These are phyloP conservation scores for Tiliacea aurago DNA, from an alignment of 2,888 invertebrate species.

Conservation along the genomic window DNA sequence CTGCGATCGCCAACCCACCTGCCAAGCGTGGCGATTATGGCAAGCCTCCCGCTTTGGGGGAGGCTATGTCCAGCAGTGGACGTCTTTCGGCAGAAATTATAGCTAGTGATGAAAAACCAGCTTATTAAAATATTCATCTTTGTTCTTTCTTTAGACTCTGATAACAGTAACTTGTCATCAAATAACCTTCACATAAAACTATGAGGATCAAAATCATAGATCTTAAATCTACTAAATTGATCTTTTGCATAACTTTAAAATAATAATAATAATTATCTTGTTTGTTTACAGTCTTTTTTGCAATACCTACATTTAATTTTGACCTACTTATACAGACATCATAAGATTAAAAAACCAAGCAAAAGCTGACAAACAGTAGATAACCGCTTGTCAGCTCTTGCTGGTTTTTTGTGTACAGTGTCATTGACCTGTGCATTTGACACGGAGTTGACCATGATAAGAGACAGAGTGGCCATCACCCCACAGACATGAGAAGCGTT, in stretches of 20 bases:
- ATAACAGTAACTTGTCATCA: neutral
- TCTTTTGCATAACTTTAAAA: neutral
- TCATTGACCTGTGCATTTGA: conserved; percentile 95
- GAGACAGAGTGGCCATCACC: conserved; percentile 97
- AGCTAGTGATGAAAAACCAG: neutral
- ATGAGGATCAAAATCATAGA: neutral
- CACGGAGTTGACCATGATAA: conserved; percentile 99
- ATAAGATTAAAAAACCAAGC: neutral
- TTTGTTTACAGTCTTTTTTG: neutral
- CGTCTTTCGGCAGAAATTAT: too few relatives aligned
- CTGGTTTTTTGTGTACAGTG: conserved; percentile 16
- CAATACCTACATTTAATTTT: conserved; percentile 5
- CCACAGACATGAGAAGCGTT: conserved; percentile 98
- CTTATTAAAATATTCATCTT: neutral
- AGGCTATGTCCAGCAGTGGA: too few relatives aligned
- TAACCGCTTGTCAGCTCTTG: too few relatives aligned
- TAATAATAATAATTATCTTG: neutral
- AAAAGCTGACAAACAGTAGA: neutral
- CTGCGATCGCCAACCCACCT: too few relatives aligned
- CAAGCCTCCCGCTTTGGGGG: too few relatives aligned
- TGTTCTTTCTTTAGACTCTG: neutral
- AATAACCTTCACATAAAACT: neutral
- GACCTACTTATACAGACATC: conserved; percentile 4
- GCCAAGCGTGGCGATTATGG: too few relatives aligned
- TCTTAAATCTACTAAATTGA: neutral